A percentile compares a stretch with the other conserved stretches of the same genome.
Conservation (phyloP, 2,113 vertebrate genomes). For the Boulengeromyrus knoepffleri region DNA sequence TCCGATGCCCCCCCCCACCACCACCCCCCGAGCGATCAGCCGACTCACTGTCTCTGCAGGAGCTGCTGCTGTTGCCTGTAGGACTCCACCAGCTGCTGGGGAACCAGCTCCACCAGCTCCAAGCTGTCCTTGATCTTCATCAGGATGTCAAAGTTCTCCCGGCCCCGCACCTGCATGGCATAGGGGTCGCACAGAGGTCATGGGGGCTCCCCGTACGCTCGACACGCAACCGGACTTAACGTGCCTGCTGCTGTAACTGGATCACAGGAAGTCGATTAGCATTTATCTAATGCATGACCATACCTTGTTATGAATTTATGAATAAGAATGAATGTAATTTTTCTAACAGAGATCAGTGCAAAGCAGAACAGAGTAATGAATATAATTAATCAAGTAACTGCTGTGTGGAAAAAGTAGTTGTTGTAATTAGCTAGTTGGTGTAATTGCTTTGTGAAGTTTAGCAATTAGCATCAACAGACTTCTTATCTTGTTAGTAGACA, state of each 20-base stretch:
- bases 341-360: neutral
- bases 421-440: neutral
- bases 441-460: neutral
- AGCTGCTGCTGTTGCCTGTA: constrained; percentile 95
- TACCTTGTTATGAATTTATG: neutral
- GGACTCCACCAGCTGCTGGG: constrained; percentile 82
- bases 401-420: neutral
- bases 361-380: neutral
- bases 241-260: neutral
- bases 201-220: neutral
- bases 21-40: neutral
- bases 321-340: neutral
- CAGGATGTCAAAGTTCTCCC: constrained; percentile 93
- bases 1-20: too few relatives aligned
- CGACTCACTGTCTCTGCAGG: constrained; percentile 86
- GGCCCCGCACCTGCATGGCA: constrained; percentile 74
- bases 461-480: neutral
- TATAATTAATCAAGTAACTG: neutral
- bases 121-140: constrained; percentile 97
- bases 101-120: constrained; percentile 89
- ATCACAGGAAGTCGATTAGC: neutral
- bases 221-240: neutral
- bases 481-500: neutral
- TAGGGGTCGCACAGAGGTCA: neutral
- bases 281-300: neutral